These are phyloP conservation scores for Apogon hyalosoma DNA, from an alignment of 2,797 vertebrate species.

Conservation along the genomic window DNA sequence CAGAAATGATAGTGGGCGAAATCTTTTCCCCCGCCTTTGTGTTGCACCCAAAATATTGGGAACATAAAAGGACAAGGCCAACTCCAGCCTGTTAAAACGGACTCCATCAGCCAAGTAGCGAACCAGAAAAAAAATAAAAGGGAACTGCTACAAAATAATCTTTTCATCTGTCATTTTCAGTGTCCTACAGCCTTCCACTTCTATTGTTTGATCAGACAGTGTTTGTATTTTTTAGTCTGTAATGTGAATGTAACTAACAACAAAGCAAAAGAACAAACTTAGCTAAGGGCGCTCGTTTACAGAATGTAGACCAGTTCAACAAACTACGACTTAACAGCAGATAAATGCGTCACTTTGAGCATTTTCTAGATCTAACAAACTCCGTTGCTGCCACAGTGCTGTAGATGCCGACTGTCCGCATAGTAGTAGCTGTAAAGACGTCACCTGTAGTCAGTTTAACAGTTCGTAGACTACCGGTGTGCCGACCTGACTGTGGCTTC, in stretches of 20 bases:
- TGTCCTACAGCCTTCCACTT: constrained; percentile 47
- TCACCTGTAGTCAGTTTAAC: constrained; percentile 52
- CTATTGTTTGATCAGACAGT: constrained; percentile 50
- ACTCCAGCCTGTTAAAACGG: constrained; percentile 42
- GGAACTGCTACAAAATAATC: constrained; percentile 53
- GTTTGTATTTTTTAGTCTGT: constrained; percentile 60
- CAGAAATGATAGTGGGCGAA: constrained; percentile 59
- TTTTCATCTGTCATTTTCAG: constrained; percentile 52
- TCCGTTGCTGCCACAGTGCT: constrained; percentile 12
- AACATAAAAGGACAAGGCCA: constrained; percentile 56
- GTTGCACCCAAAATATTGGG: constrained; percentile 70
- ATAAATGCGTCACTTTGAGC: constrained; percentile 23
- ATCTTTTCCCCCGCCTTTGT: constrained; percentile 63
- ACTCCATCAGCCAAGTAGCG: constrained; percentile 60
- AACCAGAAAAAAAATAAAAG: constrained; percentile 34
- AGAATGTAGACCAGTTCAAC: constrained; percentile 49
- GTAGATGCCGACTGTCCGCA: constrained; percentile 25
- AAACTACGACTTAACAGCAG: not conserved
- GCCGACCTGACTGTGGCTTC: constrained; percentile 66
- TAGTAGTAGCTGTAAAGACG: constrained; percentile 44
- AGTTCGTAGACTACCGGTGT: constrained; percentile 55
- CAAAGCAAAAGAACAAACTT: constrained; percentile 59
- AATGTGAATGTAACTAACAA: constrained; percentile 65
- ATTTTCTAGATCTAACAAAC: constrained; percentile 40
- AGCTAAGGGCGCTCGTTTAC: constrained; percentile 60